A percentile compares a stretch with the other conserved stretches of the same genome.
Evolutionary conservation across 2,797 vertebrate genomes (phyloP).

Genomic region (Cuculus canorus): DNA sequence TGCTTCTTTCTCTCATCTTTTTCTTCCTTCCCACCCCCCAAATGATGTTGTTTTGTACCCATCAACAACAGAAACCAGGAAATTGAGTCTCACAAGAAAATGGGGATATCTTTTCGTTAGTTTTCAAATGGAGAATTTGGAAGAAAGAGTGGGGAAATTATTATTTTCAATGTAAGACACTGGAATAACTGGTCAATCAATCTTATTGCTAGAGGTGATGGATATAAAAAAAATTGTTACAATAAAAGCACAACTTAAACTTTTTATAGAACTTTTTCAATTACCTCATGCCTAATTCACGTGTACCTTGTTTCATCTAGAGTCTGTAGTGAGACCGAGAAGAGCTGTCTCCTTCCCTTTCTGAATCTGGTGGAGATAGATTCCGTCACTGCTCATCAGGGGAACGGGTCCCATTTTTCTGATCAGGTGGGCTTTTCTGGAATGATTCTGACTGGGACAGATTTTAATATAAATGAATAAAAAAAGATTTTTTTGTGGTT

Average conservation of each 20-base stretch:
- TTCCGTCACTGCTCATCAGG: neutral
- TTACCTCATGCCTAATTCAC: conserved; percentile 8
- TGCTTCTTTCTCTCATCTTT: conserved; percentile 32
- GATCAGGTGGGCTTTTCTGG: neutral
- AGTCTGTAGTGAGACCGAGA: neutral
- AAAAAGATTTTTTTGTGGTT: neutral
- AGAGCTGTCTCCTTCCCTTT: neutral
- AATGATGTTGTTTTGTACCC: neutral
- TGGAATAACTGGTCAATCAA: neutral
- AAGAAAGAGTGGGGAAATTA: conserved; percentile 14
- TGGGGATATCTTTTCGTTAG: conserved; percentile 36
- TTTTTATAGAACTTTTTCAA: conserved; percentile 11
- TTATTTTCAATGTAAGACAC: neutral
- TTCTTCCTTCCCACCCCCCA: neutral
- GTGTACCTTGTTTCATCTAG: neutral
- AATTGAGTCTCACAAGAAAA: neutral
- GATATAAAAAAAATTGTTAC: neutral
- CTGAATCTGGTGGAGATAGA: neutral
- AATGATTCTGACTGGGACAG: neutral
- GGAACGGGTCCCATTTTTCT: neutral
- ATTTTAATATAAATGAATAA: neutral
- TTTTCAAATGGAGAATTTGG: conserved; percentile 38
- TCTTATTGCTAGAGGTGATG: neutral
- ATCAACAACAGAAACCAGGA: conserved; percentile 11
- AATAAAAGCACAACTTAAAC: neutral